Evolutionary conservation across 1,140 invertebrate genomes (phyloP), one percentile per base, ranked within the genome.

Genomic region (Leptonema lineaticorne): DNA sequence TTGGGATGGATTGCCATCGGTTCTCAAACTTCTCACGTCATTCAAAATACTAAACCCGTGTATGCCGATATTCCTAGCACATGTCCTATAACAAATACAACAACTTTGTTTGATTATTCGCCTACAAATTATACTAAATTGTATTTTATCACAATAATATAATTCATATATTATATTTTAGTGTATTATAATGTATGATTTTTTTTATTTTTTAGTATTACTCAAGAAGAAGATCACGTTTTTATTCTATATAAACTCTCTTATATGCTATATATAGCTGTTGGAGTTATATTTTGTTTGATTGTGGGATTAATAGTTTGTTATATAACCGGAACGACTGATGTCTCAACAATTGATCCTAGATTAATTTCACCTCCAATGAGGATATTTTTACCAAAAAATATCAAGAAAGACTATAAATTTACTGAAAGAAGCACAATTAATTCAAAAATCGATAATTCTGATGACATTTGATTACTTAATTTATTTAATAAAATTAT

Each of bases 1-100:
- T 87, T 92, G 71, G 86, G 89, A 8, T 94, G 91, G 91, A 88
- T 95, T 22, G 53, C 60, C 14, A 68, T 71, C 6, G 69, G 69
- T 4, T 22, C 59, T 14, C 63, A 2, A 22, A 33, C 33, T 9
- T 8, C 53, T 24, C 59, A 66, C 8, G 37, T 66, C 6, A 29
- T 30, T 14, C 28, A 48, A 2, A 50, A 14, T 11, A 37, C 46
- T 8, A 66, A 69, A 28, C 41, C 33, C 0, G 29, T 69, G 1
- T 69, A 69, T n/a, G 33, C 37, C 16, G 45, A 53, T 16, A 33
- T 48, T 20, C 46, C 46, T 3, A 48, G 46, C 16, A 48, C 20
- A 20, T 48, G 46, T 48, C 46, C 46, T 4, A 33, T 22, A 11
- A 4, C 22, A 7, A 27, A 63, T 26, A n/a, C 14, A 1, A 48